Evolutionary conservation across 2,113 vertebrate species (phyloP).

Genomic region (Antennarius striatus): DNA sequence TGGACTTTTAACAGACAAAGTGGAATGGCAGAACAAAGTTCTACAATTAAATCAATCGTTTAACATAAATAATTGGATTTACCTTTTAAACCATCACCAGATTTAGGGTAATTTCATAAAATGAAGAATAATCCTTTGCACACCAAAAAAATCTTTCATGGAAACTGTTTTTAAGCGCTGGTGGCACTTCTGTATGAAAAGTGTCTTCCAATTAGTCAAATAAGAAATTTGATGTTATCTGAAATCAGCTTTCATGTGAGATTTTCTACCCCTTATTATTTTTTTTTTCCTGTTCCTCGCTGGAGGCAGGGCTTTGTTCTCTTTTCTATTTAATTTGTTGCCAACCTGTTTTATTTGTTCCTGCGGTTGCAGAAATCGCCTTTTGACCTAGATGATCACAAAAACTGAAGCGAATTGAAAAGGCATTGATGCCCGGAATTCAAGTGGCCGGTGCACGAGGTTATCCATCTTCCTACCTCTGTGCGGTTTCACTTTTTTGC

Average conservation of each 20-base stretch:
- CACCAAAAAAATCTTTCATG: slow-evolving; percentile 55
- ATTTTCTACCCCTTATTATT: slow-evolving; percentile 62
- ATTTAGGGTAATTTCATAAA: slow-evolving; percentile 54
- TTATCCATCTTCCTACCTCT: slow-evolving; percentile 71
- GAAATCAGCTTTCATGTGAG: slow-evolving; percentile 76
- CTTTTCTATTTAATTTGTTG: slow-evolving; percentile 77
- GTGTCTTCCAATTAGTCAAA: slow-evolving; percentile 78
- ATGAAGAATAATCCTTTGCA: slow-evolving; percentile 55
- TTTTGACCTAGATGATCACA: slow-evolving; percentile 81
- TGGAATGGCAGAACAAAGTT: slow-evolving; percentile 3
- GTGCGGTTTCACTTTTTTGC: slow-evolving; percentile 52
- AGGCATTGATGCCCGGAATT: slow-evolving; percentile 73
- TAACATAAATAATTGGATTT: slow-evolving; percentile 62
- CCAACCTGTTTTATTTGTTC: slow-evolving; percentile 80
- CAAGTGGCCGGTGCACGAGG: slow-evolving; percentile 50
- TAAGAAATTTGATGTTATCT: slow-evolving; percentile 77
- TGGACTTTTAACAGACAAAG: slow-evolving; percentile 22
- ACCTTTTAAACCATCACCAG: slow-evolving; percentile 51
- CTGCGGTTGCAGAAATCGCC: slow-evolving; percentile 72
- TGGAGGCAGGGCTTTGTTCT: slow-evolving; percentile 74
- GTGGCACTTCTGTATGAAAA: slow-evolving; percentile 67
- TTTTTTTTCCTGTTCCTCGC: slow-evolving; percentile 60
- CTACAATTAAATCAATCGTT: slow-evolving; percentile 9
- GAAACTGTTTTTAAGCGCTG: slow-evolving; percentile 67
- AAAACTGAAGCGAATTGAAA: slow-evolving; percentile 78